Conservation (phyloP, 2,888 invertebrate genomes). For the Zaprionus obscuricornis region DNA sequence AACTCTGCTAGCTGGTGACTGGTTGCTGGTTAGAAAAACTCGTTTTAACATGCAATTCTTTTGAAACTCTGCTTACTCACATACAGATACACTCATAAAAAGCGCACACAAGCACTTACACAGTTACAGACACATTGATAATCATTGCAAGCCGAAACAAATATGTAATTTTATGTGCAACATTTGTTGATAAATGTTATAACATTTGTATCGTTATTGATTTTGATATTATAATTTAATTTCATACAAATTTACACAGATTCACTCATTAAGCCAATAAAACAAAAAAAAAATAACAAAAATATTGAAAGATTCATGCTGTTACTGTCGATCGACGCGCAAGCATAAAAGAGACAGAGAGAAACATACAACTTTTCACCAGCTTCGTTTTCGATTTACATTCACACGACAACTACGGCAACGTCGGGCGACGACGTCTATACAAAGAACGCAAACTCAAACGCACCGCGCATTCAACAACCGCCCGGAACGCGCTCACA, state of each 20-base stretch:
- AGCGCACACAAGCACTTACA: slow-evolving; percentile 3
- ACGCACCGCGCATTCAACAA: slow-evolving; percentile 38
- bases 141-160: not conserved
- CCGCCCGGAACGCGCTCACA: slow-evolving; percentile 60
- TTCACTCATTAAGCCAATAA: slow-evolving; percentile 29
- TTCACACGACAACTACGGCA: slow-evolving; percentile 49
- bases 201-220: no score
- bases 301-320: slow-evolving; percentile 58
- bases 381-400: slow-evolving; percentile 47
- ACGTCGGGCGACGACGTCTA: slow-evolving; percentile 30
- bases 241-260: slow-evolving; percentile 16
- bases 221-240: no score
- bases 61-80: slow-evolving; percentile 31
- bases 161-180: no score
- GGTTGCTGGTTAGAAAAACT: slow-evolving; percentile 67
- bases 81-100: slow-evolving; percentile 28
- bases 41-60: slow-evolving; percentile 70
- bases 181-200: no score
- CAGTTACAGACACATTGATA: slow-evolving; percentile 1
- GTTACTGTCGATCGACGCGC: slow-evolving; percentile 39
- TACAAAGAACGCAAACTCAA: slow-evolving; percentile 26
- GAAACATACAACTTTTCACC: slow-evolving; percentile 48
- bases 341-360: slow-evolving; percentile 22
- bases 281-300: slow-evolving; percentile 59
- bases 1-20: slow-evolving; percentile 46